These are phyloP conservation scores for Ctenochaetus hawaiiensis DNA, from an alignment of 2,797 vertebrate species.

Conservation along the genomic window DNA sequence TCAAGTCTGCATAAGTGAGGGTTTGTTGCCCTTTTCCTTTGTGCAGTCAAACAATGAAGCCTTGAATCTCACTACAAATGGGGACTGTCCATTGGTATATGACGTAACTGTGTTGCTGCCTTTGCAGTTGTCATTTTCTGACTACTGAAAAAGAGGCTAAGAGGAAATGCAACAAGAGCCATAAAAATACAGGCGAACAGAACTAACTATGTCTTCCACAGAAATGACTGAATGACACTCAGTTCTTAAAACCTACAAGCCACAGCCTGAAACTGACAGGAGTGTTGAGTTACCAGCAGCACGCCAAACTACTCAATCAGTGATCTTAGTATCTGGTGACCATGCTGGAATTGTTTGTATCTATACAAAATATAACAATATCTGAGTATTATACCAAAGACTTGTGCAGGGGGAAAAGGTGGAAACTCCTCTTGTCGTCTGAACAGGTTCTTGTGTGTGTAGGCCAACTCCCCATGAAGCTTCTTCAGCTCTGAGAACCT, in stretches of 20 bases:
- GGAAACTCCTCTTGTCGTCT: conserved; percentile 92
- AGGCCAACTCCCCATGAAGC: conserved; percentile 91
- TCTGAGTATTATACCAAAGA: conserved; percentile 86
- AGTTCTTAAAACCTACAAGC: background rate
- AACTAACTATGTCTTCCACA: background rate
- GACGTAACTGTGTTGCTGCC: background rate
- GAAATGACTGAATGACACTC: background rate
- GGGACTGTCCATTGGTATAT: too few species aligned
- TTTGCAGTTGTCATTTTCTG: background rate
- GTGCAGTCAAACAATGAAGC: background rate
- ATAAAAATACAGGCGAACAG: background rate
- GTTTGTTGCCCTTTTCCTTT: background rate
- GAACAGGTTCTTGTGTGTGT: conserved; percentile 93
- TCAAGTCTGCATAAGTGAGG: background rate
- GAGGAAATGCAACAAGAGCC: conserved; percentile 40
- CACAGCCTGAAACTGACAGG: background rate
- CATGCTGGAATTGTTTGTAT: background rate
- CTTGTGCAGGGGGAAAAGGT: conserved; percentile 88
- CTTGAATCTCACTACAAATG: background rate
- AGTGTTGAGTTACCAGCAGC: background rate
- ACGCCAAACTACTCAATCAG: background rate
- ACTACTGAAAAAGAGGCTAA: background rate
- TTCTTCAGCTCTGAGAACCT: conserved; percentile 93
- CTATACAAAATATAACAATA: background rate
- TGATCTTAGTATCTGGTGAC: background rate